Evolutionary conservation across 2,113 vertebrate genomes (phyloP), one percentile per base, ranked within the genome.

Genomic region (Anhinga rufa): DNA sequence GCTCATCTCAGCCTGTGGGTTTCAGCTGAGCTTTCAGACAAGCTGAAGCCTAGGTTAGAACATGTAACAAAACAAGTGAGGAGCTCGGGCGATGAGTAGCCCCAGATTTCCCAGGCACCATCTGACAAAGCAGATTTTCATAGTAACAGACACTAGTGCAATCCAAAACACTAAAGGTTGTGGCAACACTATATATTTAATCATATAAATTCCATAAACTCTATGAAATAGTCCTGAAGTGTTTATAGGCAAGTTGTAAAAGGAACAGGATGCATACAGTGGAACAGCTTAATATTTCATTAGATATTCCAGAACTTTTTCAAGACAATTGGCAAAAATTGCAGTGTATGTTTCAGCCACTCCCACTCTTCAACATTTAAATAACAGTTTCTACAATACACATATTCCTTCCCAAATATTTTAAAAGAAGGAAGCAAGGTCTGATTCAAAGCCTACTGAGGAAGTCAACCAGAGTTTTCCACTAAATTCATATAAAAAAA

Each of bases 31-130:
- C 38, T 77, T 64, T 42, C 29, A 31, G 12, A 54, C 32, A 82
- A 91, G 42, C 34, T 36, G 21, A 48, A 54, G 26, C n/a, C 49
- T 11, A 28, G 32, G 34, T 83, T 66, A 55, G 44, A 80, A 75
- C 1, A 1, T 8, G 6, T 17, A 71, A 36, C 26, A 57, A 29
- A 68, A 71, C 22, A 62, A 40, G 44, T 26, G 60, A 46, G 13
- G 1, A 6, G 9, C 54, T 62, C 3, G 0, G 36, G 44, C 4
- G 1, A 28, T 3, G 15, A 58, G 48, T 12, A 79, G 36, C 72
- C n/a, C 52, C 34, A 19, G 32, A 28, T 65, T 80, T 66, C 51
- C 32, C 25, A 32, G 25, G 19, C 31, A 88, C 17, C 10, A 13
- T 44, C 46, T 26, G 36, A 66, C 32, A 76, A 88, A 66, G 34